Base-by-base conservation (phyloP, 2,888 invertebrate species). In the Lampropteryx suffumata region DNA sequence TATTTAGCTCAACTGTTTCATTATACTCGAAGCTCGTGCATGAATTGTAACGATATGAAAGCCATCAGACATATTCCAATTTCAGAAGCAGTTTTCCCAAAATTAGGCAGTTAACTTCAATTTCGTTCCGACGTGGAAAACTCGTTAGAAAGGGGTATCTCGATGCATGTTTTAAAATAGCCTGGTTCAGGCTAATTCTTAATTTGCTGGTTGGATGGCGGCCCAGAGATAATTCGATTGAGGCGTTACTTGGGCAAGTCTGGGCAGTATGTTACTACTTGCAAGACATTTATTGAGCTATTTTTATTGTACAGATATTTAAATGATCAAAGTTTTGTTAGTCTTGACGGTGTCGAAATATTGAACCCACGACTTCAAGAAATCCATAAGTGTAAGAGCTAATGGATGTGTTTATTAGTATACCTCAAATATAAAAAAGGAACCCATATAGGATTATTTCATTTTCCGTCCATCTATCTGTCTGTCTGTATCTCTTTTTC, bases 121-220 rank as follows among this genome's bases (percentile, higher is more conserved):
- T 50, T 50, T 46, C 12, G 41, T 27, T 17, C 12, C n/a, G 21
- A 21, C 35, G 26, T 35, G 70, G 61, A 73, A 82, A 82, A 69
- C 75, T 84, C 79, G 76, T 89, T 86, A 88, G 81, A 83, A 83
- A 81, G 84, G 86, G 80, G 82, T 56, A 77, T 75, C 73, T 69
- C 76, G 75, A 81, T 82, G 79, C 82, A 86, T 85, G 88, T 88
- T 90, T 90, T 89, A 87, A 88, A 89, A 89, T 88, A 80, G 88
- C 82, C 81, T 79, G 75, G 67, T 82, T 75, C 82, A 76, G 82
- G 84, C 77, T 88, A 90, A 89, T 88, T 89, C 83, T 86, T 89
- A 84, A 90, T 90, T 90, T 89, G 80, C 87, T 89, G 90, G 82
- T 78, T 79, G 75, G 89, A 71, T 87, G 86, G 79, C 75, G 78